A percentile compares a stretch with the other conserved stretches of the same genome.
These are phyloP conservation scores for Halocaridina rubra DNA, from an alignment of 2,888 invertebrate species.

Conservation along the genomic window DNA sequence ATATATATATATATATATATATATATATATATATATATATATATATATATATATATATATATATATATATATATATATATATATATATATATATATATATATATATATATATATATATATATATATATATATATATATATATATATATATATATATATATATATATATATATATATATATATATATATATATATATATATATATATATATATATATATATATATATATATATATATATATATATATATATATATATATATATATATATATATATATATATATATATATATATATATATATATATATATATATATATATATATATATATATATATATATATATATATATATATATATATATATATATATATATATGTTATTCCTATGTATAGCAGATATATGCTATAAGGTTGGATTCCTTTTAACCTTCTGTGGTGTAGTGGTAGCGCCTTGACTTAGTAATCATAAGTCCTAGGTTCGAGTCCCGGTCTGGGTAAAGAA, in stretches of 20 bases:
- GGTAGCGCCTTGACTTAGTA: too few species aligned
- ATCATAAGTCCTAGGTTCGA: too few species aligned
- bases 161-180: background rate
- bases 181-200: background rate
- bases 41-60: background rate
- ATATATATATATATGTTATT: background rate
- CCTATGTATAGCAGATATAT: too few species aligned
- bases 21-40: background rate
- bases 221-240: slow-evolving; percentile 12
- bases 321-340: background rate
- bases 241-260: background rate
- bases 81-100: slow-evolving; percentile 11
- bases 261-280: background rate
- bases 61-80: background rate
- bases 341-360: background rate
- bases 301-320: slow-evolving; percentile 8
- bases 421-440: too few species aligned
- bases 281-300: background rate
- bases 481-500: too few species aligned
- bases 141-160: background rate
- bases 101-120: slow-evolving; percentile 4
- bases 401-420: too few species aligned
- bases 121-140: background rate
- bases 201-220: slow-evolving; percentile 9
- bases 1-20: slow-evolving; percentile 19